Evolutionary conservation across 2,888 invertebrate species (phyloP), one percentile per base, ranked within the genome.

Genomic region (Venustoraphidia nigricollis): DNA sequence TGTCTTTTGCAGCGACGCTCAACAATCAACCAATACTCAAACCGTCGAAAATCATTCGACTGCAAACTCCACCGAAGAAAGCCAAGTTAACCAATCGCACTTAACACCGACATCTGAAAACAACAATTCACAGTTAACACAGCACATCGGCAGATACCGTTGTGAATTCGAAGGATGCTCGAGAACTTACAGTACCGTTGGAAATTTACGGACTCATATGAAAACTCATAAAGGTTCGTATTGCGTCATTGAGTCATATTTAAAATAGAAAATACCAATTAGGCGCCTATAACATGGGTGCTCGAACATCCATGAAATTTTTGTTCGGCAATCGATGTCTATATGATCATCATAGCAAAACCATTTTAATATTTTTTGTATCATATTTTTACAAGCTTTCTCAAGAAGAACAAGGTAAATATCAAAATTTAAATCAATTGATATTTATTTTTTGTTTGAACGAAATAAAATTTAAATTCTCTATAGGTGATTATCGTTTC

Each of bases 171-270:
- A 86, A 52, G 89, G 88, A 11, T 94, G 94, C 65, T 74, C 77
- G 53, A 74, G 92, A 57, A 89, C 89, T 48, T 94, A 94, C 66
- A 93, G 91, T 63, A 94, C 94, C 8, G 83, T 90, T 56, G 94
- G 94, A 46, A 95, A 95, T 69, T 73, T 95, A 55, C 79, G 91
- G 61, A 94, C 94, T 51, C 95, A 95, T 69, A 81, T 91, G 77
- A 95, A 94, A 73, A 92, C 92, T 49, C 94, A 95, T 62, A 89
- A 85, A 81, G 94, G 94, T 92, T 71, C 59, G 58, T 57, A 46
- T 10, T 48, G 41, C 34, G 44, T 50, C 52, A 45, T 47, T 40
- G 17, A 3, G 2, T 17, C 17, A 17, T 17, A 17, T 17, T n/a
- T n/a, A n/a, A n/a, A n/a, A 17, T 17, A 17, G 17, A 17, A 17